These are phyloP conservation scores for Heliothis subflexa DNA, from an alignment of 1,140 invertebrate genomes.

Conservation along the genomic window DNA sequence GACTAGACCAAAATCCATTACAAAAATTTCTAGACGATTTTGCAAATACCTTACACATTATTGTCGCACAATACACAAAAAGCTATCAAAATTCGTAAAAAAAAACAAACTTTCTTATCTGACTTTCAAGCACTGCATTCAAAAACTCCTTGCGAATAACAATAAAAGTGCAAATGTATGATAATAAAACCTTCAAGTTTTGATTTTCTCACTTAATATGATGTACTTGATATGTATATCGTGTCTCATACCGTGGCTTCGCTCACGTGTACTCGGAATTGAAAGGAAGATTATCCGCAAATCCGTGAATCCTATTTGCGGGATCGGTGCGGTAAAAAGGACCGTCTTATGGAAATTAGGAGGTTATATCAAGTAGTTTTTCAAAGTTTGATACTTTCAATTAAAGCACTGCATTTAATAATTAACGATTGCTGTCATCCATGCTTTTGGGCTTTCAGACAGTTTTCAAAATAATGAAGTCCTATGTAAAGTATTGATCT, in stretches of 20 bases:
- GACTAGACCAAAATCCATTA: too few species aligned
- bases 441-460: too few species aligned
- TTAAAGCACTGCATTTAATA: too few species aligned
- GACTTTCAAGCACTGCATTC: neutral
- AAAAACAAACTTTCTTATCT: too few species aligned
- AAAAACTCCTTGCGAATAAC: neutral
- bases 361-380: neutral
- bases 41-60: too few species aligned
- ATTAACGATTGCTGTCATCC: too few species aligned
- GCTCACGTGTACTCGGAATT: slow-evolving; percentile 22
- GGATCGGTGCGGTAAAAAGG: slow-evolving; percentile 23
- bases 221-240: slow-evolving; percentile 33
- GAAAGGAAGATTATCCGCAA: slow-evolving; percentile 35
- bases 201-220: slow-evolving; percentile 20
- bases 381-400: neutral
- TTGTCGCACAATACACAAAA: too few species aligned
- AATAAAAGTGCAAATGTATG: slow-evolving; percentile 28
- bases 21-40: too few species aligned
- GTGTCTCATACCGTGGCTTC: slow-evolving; percentile 1
- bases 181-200: slow-evolving; percentile 14
- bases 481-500: too few species aligned
- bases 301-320: slow-evolving; percentile 35
- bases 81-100: too few species aligned
- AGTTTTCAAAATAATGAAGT: too few species aligned
- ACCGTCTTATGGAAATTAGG: slow-evolving; percentile 21